Percentiles rank a stretch among this genome's conserved stretches.
These are phyloP conservation scores for Clarias magur DNA, from an alignment of 2,113 vertebrate genomes.

Conservation along the genomic window DNA sequence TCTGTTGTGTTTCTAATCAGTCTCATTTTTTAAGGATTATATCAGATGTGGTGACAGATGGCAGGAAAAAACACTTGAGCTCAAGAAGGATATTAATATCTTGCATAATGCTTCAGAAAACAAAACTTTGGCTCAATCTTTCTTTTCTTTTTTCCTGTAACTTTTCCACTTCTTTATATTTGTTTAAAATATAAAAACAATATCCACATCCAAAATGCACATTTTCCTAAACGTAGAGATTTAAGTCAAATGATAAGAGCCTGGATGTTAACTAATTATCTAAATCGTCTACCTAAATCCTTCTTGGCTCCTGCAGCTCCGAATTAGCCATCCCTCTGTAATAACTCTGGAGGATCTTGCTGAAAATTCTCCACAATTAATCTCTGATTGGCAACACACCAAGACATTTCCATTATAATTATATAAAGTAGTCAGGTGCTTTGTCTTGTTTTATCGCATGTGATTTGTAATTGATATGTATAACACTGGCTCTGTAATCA, in stretches of 20 bases:
- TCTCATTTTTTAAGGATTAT: conserved; percentile 23
- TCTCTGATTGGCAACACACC: conserved; percentile 30
- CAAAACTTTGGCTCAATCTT: conserved; percentile 8
- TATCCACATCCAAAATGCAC: background rate
- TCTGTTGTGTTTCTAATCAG: background rate
- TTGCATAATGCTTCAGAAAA: conserved; percentile 14
- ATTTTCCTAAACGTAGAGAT: conserved; percentile 2
- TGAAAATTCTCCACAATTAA: conserved; percentile 21
- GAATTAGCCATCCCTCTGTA: conserved; percentile 23
- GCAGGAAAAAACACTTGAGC: conserved; percentile 2
- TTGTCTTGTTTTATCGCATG: conserved; percentile 27
- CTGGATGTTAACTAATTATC: conserved; percentile 20
- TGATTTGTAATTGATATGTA: conserved; percentile 29
- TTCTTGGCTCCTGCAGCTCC: background rate
- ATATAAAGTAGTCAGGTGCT: conserved; percentile 15
- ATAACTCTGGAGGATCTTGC: conserved; percentile 24
- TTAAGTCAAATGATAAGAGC: conserved; percentile 17
- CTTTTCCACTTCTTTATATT: background rate
- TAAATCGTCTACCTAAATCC: conserved; percentile 24
- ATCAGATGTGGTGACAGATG: conserved; percentile 37
- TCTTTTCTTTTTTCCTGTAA: background rate
- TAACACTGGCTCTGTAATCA: conserved; percentile 22
- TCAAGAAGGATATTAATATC: conserved; percentile 37
- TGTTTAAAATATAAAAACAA: background rate
- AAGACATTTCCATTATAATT: conserved; percentile 30